Percentiles rank a stretch among this genome's conserved stretches.
Conservation (phyloP, 2,888 invertebrate genomes). For the Hydriomena furcata region DNA sequence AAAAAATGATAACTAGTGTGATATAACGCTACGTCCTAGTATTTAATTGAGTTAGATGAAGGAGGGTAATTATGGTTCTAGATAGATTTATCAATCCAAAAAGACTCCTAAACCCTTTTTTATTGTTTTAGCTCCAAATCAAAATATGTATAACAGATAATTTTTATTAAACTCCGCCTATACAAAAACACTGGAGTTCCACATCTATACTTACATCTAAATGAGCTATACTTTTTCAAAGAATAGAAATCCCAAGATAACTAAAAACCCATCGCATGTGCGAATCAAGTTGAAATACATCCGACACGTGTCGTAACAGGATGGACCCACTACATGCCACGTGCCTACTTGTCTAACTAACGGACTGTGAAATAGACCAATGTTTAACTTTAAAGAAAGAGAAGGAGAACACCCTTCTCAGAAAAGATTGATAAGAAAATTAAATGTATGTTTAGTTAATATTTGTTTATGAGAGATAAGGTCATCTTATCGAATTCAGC, state of each 20-base stretch:
- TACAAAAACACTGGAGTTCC: slow-evolving; percentile 7
- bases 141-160: no score
- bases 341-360: slow-evolving; percentile 65
- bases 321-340: slow-evolving; percentile 57
- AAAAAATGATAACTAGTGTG: no score
- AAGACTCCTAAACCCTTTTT: no score
- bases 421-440: background rate
- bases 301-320: slow-evolving; percentile 74
- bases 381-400: slow-evolving; percentile 22
- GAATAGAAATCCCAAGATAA: slow-evolving; percentile 29
- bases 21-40: no score
- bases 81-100: no score
- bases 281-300: slow-evolving; percentile 43
- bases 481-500: no score
- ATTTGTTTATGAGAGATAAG: no score
- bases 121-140: no score
- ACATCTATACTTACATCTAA: slow-evolving; percentile 10
- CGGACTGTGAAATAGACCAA: slow-evolving; percentile 30
- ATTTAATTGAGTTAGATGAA: no score
- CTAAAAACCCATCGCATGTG: slow-evolving; percentile 68
- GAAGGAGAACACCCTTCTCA: slow-evolving; percentile 13
- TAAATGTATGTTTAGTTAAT: background rate
- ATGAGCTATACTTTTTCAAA: background rate
- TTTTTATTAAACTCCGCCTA: no score
- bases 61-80: no score